phyloP scores from a whole-genome alignment of 2,113 vertebrate species.

The Myrmecophaga tridactyla region DNA sequence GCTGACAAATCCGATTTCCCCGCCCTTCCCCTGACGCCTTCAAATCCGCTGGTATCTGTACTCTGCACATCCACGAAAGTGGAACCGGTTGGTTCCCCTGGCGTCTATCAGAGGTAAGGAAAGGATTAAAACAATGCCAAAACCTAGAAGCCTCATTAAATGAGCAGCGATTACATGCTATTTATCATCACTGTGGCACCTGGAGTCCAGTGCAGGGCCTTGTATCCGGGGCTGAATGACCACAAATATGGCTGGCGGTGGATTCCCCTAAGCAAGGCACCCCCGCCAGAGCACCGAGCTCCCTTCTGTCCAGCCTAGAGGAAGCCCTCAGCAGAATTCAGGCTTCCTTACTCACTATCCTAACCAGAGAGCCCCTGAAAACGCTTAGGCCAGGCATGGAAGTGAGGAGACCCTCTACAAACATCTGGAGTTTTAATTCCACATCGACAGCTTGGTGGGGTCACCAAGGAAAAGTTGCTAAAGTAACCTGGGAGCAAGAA shows the following conservation, averaged over 20 bases:
- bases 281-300: background rate
- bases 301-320: background rate
- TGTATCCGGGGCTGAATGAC: no score
- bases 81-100: background rate
- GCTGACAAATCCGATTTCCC: background rate
- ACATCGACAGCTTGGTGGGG: background rate
- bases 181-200: background rate
- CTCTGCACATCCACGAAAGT: background rate
- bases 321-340: background rate
- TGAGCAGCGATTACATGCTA: background rate
- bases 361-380: background rate
- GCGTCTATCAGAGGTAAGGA: background rate
- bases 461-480: background rate
- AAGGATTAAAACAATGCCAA: background rate
- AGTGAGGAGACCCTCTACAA: background rate
- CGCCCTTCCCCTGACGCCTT: background rate
- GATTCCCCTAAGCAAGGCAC: background rate
- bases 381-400: background rate
- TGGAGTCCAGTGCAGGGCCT: background rate
- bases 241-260: background rate
- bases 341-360: background rate
- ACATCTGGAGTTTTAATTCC: background rate
- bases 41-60: background rate
- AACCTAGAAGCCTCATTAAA: background rate
- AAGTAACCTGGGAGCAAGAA: background rate